Base-by-base conservation (phyloP, 92 coral and sea anemone genomes). In the Blastomussa wellsi region DNA sequence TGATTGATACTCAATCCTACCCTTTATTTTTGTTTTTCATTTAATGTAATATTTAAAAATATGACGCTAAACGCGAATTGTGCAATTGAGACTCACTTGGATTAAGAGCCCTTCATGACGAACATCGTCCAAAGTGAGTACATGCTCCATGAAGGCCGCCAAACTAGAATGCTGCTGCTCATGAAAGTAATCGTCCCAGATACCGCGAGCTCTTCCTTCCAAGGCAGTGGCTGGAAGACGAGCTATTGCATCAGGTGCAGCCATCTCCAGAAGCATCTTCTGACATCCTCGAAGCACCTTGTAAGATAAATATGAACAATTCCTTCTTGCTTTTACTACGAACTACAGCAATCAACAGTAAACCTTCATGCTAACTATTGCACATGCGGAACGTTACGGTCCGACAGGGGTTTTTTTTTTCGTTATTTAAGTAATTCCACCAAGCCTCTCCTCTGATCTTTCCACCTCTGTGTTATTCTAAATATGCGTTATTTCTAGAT, bases 211-310 rank as follows among this genome's bases (percentile, higher is more conserved):
- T 72, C 88, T 70, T 35, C 51, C 84, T 35, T 82, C 83, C 38
- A 95, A 53, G 15, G 52, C 57, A 41, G 94, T 92, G 28, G 80
- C 76, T 36, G 89, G 86, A 17, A 95, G 91, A 57, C 98, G 90
- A 7, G 90, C 94, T 24, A 95, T 90, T 74, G 95, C 95, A 84
- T 95, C 98, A 19, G 98, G 98, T 22, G 95, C 76, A 36, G 95
- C 95, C 80, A 93, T 90, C 68, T 92, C 91, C 73, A 95, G 74
- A 73, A 95, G 79, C 66, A 91, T 83, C 38, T 32, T 62, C 86
- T 90, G 78, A 41, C 88, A 89, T 65, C 80, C 74, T 47, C 79
- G 59, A 36, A 74, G 55, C 38, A 93, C 92, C 98, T 95, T 13
- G 20, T 9, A 74, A 32, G 10, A 16, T 7, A 49, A 75, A 76